These are phyloP conservation scores for Nibea coibor DNA, from an alignment of 2,113 vertebrate genomes.

Conservation along the genomic window DNA sequence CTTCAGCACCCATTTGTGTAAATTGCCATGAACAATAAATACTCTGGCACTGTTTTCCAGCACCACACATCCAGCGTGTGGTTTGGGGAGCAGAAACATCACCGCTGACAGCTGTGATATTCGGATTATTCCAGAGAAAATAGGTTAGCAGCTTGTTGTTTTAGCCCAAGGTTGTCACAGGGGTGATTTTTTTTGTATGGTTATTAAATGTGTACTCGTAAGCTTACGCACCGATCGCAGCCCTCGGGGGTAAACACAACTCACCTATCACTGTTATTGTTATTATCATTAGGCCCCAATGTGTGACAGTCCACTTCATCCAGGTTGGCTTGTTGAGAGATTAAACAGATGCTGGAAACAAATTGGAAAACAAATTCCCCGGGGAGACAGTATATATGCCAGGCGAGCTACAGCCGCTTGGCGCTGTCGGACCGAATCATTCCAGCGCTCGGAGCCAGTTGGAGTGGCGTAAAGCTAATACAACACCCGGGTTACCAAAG, in stretches of 20 bases:
- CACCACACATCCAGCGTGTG: slow-evolving; percentile 30
- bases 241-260: slow-evolving; percentile 70
- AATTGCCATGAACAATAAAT: slow-evolving; percentile 11
- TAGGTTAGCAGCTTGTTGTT: slow-evolving; percentile 48
- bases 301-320: slow-evolving; percentile 73
- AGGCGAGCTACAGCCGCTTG: slow-evolving; percentile 32
- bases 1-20: not conserved
- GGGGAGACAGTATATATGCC: slow-evolving; percentile 30
- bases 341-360: slow-evolving; percentile 76
- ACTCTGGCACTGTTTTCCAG: slow-evolving; percentile 17
- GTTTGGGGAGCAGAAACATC: slow-evolving; percentile 7
- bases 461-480: slow-evolving; percentile 38
- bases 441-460: slow-evolving; percentile 48
- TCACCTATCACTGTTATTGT: slow-evolving; percentile 72
- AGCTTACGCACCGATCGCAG: slow-evolving; percentile 35
- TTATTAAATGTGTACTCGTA: slow-evolving; percentile 66
- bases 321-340: slow-evolving; percentile 73
- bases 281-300: slow-evolving; percentile 68
- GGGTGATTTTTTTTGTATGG: not conserved
- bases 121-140: slow-evolving; percentile 47
- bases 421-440: slow-evolving; percentile 57
- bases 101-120: slow-evolving; percentile 42
- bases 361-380: slow-evolving; percentile 71
- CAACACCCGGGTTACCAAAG: slow-evolving; percentile 38
- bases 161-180: slow-evolving; percentile 37